Evolutionary conservation across 2,797 vertebrate species (phyloP).

Genomic region (Hipposideros larvatus): DNA sequence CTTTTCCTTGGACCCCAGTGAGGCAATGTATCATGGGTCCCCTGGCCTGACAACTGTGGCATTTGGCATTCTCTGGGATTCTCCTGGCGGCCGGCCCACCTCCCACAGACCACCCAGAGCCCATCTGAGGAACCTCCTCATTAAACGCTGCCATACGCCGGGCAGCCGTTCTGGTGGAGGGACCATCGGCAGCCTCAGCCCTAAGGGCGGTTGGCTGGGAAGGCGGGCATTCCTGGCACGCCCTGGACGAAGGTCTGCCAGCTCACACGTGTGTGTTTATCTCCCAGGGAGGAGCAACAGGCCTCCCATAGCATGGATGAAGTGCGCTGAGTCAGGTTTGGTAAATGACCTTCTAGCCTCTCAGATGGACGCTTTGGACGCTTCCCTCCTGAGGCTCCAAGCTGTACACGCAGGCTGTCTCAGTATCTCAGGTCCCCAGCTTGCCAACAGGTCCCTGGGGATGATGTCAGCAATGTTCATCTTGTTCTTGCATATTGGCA

Average conservation of each 20-base stretch:
- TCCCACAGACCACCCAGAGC: slow-evolving; percentile 58
- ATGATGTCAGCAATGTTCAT: not conserved
- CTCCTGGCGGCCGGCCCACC: slow-evolving; percentile 62
- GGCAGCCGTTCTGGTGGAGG: not conserved
- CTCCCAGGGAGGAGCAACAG: not conserved
- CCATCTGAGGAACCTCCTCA: slow-evolving; percentile 58
- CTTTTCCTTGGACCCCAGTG: slow-evolving; percentile 51
- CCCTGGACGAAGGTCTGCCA: not conserved
- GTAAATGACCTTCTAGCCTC: not conserved
- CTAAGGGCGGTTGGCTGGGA: not conserved
- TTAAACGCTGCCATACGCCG: slow-evolving; percentile 40
- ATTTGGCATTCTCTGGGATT: slow-evolving; percentile 62
- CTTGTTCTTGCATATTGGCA: not conserved
- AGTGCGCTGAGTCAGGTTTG: not conserved
- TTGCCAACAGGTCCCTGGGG: not conserved
- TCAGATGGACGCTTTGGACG: not conserved
- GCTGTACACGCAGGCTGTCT: not conserved
- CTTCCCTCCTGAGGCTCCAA: not conserved
- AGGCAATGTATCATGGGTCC: slow-evolving; percentile 40
- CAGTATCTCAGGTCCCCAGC: not conserved
- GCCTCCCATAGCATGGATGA: not conserved
- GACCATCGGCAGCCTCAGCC: not conserved
- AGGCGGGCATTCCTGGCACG: not conserved
- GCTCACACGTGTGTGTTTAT: not conserved
- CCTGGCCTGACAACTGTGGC: not conserved